Evolutionary conservation across 2,113 vertebrate genomes (phyloP), one percentile per base, ranked within the genome.

Genomic region (Electrona antarctica): DNA sequence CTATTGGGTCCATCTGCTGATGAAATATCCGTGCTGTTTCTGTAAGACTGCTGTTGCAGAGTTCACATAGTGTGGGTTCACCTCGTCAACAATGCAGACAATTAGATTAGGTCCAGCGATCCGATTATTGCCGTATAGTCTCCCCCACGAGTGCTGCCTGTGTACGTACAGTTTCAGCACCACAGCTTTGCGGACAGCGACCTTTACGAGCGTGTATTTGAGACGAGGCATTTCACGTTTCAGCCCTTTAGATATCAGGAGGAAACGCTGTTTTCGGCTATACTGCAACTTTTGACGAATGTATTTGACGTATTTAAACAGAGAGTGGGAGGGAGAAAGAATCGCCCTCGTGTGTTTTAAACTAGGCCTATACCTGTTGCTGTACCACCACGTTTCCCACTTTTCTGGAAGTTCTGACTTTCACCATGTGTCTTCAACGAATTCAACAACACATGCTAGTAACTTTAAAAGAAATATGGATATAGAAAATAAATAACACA

Each of bases 311-410:
- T 50, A 4, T 69, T 66, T 46, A 56, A 64, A 69, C 8, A 21
- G 14, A 64, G 2, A 21, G 60, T 41, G 33, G 33, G 3, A 41
- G 33, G 5, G 33, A 41, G 33, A 41, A 41, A 41, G 33, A 41
- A 41, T 13, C 14, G 13, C n/a, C 6, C 33, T 33, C 41, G 61
- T 11, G 55, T 51, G 82, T 59, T 50, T 11, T 67, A 41, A 63
- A 65, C 7, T 64, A 21, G 21, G 21, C 21, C 1, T 21, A 21
- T 21, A 90, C 86, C 83, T 90, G 88, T 90, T 90, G 86, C 87
- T 82, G 46, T 41, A 41, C 33, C 33, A 41, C 33, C 33, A 41
- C 33, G 33, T 41, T 41, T 6, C 33, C 33, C 33, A 41, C 33
- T 41, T 1, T 61, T 50, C 60, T 50, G 64, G 49, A 81, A 76